A percentile compares a stretch with the other conserved stretches of the same genome.
These are phyloP conservation scores for Erythrolamprus reginae DNA, from an alignment of 2,113 vertebrate species.

Conservation along the genomic window DNA sequence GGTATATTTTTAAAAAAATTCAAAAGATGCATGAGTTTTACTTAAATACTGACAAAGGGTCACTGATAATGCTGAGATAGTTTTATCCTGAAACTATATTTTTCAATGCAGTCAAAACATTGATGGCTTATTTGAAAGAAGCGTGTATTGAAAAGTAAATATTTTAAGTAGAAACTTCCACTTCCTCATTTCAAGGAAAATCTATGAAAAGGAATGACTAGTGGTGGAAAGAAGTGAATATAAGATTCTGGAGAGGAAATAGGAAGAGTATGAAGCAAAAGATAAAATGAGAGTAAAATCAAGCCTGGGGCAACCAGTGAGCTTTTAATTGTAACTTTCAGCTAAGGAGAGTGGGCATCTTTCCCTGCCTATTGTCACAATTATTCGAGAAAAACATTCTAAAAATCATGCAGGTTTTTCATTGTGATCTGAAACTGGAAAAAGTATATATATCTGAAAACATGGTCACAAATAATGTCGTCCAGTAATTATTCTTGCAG, in stretches of 20 bases:
- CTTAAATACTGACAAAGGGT: slow-evolving; percentile 22
- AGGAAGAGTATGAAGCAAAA: not conserved
- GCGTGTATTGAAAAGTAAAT: slow-evolving; percentile 44
- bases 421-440: not conserved
- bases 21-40: not conserved
- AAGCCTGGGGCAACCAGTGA: not conserved
- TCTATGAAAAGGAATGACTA: not conserved
- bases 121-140: slow-evolving; percentile 20
- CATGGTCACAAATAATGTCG: not conserved
- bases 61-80: slow-evolving; percentile 41
- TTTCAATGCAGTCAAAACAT: slow-evolving; percentile 36
- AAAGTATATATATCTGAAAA: not conserved
- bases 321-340: not conserved
- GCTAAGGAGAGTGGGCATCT: not conserved
- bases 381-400: not conserved
- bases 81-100: slow-evolving; percentile 43
- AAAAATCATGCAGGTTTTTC: not conserved
- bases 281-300: not conserved
- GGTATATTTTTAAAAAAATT: not conserved
- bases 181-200: not conserved
- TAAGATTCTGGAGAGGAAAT: not conserved
- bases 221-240: not conserved
- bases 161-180: slow-evolving; percentile 46
- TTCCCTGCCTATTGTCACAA: not conserved
- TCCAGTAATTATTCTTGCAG: not conserved